Evolutionary conservation across 2,797 vertebrate genomes (phyloP).

Genomic region (Chanos chanos): DNA sequence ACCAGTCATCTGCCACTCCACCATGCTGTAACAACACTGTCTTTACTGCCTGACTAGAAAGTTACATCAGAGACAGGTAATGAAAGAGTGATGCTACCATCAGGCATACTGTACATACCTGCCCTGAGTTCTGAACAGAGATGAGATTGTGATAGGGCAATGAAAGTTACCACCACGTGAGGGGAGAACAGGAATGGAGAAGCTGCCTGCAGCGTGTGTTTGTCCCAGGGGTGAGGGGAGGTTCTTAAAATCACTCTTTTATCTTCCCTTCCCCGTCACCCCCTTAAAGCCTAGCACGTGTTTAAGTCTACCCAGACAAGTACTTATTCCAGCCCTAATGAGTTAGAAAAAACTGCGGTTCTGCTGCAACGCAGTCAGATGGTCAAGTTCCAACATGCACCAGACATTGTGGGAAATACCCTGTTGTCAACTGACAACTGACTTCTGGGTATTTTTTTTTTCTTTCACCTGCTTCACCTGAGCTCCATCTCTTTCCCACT

Average conservation of each 20-base stretch:
- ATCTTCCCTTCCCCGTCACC: background rate
- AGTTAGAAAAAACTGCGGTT: conserved; percentile 14
- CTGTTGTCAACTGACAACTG: conserved; percentile 23
- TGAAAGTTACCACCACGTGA: too few relatives aligned
- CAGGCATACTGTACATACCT: background rate
- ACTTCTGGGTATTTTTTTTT: conserved; percentile 15
- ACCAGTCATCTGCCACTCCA: too few relatives aligned
- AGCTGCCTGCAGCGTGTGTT: background rate
- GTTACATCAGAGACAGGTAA: background rate
- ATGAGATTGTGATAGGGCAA: background rate
- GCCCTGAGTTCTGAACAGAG: background rate
- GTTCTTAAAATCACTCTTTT: conserved; percentile 6
- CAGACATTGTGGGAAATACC: conserved; percentile 45
- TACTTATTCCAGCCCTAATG: conserved; percentile 27
- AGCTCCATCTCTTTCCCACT: background rate
- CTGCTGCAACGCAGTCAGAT: background rate
- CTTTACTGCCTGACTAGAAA: background rate
- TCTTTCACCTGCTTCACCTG: background rate
- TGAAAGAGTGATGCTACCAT: background rate
- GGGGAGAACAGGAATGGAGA: too few relatives aligned
- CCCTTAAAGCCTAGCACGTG: background rate
- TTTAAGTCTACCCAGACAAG: conserved; percentile 25
- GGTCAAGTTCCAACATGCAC: conserved; percentile 42
- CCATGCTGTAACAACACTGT: too few relatives aligned
- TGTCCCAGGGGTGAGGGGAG: background rate